phyloP scores from a whole-genome alignment of 2,888 invertebrate species.

The Drosophila parthenogenetica region DNA sequence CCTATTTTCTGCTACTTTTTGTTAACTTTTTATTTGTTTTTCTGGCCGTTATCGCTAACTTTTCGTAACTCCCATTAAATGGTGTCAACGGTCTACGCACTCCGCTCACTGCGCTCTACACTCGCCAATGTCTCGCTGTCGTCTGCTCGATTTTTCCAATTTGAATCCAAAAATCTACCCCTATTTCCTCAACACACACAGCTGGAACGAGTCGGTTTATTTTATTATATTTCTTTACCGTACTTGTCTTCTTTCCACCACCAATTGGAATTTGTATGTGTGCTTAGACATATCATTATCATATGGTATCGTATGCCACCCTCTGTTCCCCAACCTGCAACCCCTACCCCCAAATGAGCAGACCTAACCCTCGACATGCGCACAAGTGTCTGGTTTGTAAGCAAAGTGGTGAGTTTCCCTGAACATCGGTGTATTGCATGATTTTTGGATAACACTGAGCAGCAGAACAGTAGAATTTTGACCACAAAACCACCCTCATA shows the following conservation, averaged over 20 bases:
- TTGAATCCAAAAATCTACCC: slow-evolving; percentile 73
- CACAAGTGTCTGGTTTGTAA: slow-evolving; percentile 48
- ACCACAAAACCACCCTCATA: slow-evolving; percentile 23
- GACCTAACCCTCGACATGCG: slow-evolving; percentile 49
- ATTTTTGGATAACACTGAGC: slow-evolving; percentile 9
- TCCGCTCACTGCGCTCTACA: slow-evolving; percentile 46
- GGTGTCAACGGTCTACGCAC: slow-evolving; percentile 18
- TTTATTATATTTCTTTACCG: not conserved
- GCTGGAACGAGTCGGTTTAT: slow-evolving; percentile 49
- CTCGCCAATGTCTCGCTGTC: slow-evolving; percentile 52
- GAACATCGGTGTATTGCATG: slow-evolving; percentile 15
- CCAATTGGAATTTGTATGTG: slow-evolving; percentile 66
- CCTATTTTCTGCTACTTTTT: not conserved
- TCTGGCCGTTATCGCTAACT: slow-evolving; percentile 26
- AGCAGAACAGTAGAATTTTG: slow-evolving; percentile 4
- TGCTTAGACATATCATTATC: slow-evolving; percentile 71
- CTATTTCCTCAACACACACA: slow-evolving; percentile 53
- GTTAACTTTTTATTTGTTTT: not conserved
- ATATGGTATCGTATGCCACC: slow-evolving; percentile 67
- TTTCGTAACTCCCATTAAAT: slow-evolving; percentile 23
- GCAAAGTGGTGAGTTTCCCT: slow-evolving; percentile 53
- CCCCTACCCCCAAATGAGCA: slow-evolving; percentile 17
- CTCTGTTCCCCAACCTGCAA: slow-evolving; percentile 34
- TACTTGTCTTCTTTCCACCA: slow-evolving; percentile 59
- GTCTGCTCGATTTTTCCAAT: slow-evolving; percentile 67